Evolutionary conservation across 2,113 vertebrate species (phyloP).

Genomic region (Cyanoramphus novaezelandiae): DNA sequence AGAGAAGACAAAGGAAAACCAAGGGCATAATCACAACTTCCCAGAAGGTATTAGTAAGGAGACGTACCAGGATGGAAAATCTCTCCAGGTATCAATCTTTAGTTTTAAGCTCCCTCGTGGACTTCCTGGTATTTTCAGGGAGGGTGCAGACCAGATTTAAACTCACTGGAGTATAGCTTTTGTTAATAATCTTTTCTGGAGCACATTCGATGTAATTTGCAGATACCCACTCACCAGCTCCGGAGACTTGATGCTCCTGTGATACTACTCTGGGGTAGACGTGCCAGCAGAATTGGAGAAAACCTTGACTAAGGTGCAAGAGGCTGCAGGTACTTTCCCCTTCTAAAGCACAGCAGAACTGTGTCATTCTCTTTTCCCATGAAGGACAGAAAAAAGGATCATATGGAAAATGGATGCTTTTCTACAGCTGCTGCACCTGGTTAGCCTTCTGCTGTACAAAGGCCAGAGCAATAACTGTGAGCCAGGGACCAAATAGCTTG

Average conservation of each 20-base stretch:
- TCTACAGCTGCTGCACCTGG: slow-evolving; percentile 18
- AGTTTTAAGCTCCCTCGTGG: neutral
- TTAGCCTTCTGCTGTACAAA: neutral
- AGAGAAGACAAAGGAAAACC: neutral
- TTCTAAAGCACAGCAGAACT: neutral
- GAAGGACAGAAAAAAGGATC: neutral
- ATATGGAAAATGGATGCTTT: neutral
- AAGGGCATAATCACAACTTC: neutral
- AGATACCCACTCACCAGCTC: neutral
- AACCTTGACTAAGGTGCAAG: neutral
- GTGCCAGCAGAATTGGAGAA: neutral
- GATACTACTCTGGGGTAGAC: neutral
- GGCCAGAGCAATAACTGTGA: neutral
- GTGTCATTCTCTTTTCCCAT: neutral
- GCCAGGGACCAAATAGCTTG: slow-evolving; percentile 4
- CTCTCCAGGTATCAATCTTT: neutral
- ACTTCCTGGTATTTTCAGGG: neutral
- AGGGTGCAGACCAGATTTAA: neutral
- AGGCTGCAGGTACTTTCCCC: neutral
- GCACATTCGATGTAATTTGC: neutral
- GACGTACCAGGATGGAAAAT: neutral
- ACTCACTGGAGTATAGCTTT: neutral
- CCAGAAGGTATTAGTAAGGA: neutral
- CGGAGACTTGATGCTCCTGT: neutral
- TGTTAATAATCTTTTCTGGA: neutral